phyloP scores from a whole-genome alignment of 2,888 invertebrate genomes.

The Temnothorax ravouxi region DNA sequence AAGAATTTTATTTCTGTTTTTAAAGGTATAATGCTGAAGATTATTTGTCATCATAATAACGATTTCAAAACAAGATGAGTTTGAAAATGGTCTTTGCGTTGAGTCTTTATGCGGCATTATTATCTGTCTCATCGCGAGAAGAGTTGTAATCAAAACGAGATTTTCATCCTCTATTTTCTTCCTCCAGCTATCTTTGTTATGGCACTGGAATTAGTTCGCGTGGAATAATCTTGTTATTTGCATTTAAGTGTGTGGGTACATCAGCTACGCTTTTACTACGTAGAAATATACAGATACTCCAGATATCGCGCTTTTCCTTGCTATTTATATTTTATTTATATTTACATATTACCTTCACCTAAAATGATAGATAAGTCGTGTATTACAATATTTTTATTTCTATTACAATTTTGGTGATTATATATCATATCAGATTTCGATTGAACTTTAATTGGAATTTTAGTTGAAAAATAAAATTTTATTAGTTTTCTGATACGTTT shows the following conservation, averaged over 20 bases:
- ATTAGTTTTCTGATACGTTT: slow-evolving; percentile 13
- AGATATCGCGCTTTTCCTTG: neutral
- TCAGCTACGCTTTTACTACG: neutral
- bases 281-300: neutral
- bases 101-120: slow-evolving; percentile 13
- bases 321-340: neutral
- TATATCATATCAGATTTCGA: neutral
- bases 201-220: neutral
- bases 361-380: neutral
- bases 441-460: slow-evolving; percentile 10
- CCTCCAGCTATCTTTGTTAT: neutral
- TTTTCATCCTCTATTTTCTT: slow-evolving; percentile 19
- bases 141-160: slow-evolving; percentile 10
- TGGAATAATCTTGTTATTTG: slow-evolving; percentile 34
- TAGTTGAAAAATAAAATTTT: neutral
- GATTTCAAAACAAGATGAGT: slow-evolving; percentile 32
- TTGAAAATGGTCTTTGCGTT: neutral
- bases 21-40: neutral
- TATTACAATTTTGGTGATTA: neutral
- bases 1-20: neutral
- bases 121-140: slow-evolving; percentile 11
- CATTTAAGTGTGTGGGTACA: neutral
- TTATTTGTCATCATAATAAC: neutral
- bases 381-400: neutral
- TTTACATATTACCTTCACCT: slow-evolving; percentile 12